A percentile compares a stretch with the other conserved stretches of the same genome.
phyloP scores from a whole-genome alignment of 2,113 vertebrate genomes.

The Asarcornis scutulata region DNA sequence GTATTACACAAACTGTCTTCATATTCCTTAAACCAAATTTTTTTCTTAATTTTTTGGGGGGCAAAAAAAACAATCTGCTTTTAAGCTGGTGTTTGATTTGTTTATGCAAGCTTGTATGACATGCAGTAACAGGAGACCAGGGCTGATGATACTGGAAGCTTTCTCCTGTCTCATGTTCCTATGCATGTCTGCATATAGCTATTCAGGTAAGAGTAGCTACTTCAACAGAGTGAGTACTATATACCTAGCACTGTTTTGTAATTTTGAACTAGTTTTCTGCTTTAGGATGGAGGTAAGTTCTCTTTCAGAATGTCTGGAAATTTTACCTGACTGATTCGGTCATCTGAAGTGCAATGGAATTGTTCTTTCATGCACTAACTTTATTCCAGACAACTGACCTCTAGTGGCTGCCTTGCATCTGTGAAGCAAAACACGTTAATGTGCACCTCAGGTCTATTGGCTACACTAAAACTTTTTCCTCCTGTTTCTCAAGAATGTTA shows the following conservation, averaged over 20 bases:
- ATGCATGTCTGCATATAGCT: neutral
- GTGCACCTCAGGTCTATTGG: accelerated
- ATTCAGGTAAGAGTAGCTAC: neutral
- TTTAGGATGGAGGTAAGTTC: neutral
- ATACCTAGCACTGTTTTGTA: neutral
- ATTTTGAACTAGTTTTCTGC: neutral
- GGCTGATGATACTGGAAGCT: neutral
- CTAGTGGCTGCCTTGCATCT: constrained; percentile 26
- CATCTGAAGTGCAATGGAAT: neutral
- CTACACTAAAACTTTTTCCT: neutral
- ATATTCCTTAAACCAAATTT: neutral
- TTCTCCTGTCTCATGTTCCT: neutral
- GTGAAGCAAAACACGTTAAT: neutral
- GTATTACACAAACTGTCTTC: neutral
- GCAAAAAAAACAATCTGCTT: neutral
- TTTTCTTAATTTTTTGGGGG: neutral
- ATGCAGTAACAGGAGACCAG: neutral
- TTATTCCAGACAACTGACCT: constrained; percentile 33
- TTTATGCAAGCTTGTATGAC: neutral
- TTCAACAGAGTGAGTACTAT: neutral
- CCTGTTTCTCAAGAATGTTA: neutral
- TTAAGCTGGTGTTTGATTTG: neutral
- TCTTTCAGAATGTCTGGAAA: neutral
- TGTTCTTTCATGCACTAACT: neutral
- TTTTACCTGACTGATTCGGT: neutral